These are phyloP conservation scores for Melanotaenia maccullochi DNA, from an alignment of 2,797 vertebrate genomes.

Conservation along the genomic window DNA sequence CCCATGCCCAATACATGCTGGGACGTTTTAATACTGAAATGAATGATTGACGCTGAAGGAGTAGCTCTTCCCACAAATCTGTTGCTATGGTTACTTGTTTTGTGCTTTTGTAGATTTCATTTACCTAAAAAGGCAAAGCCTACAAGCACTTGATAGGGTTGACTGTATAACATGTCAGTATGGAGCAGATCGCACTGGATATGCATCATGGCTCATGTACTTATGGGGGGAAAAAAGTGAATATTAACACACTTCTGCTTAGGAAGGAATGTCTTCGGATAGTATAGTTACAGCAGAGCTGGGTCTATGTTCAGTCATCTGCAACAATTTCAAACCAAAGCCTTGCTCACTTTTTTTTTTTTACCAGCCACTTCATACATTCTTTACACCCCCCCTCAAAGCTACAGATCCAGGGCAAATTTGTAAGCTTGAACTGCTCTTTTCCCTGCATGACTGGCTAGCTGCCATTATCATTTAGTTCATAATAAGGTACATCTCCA, in stretches of 20 bases:
- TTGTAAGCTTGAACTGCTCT: slow-evolving; percentile 52
- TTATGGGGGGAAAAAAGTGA: slow-evolving; percentile 43
- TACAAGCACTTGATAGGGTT: slow-evolving; percentile 65
- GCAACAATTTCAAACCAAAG: slow-evolving; percentile 44
- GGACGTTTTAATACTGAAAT: slow-evolving; percentile 71
- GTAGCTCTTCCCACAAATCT: slow-evolving; percentile 76
- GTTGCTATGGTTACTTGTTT: slow-evolving; percentile 86
- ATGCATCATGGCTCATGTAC: slow-evolving; percentile 55
- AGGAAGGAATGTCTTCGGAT: slow-evolving; percentile 37
- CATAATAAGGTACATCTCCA: slow-evolving; percentile 73
- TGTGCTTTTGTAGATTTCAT: slow-evolving; percentile 80
- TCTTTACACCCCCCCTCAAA: slow-evolving; percentile 44
- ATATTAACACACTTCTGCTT: slow-evolving; percentile 47
- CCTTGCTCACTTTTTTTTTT: slow-evolving; percentile 1
- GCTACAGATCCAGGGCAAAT: slow-evolving; percentile 41
- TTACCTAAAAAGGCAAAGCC: slow-evolving; percentile 76
- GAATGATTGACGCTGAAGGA: slow-evolving; percentile 73
- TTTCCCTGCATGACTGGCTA: slow-evolving; percentile 56
- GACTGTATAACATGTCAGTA: slow-evolving; percentile 61
- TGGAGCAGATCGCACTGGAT: slow-evolving; percentile 42
- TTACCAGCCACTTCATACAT: slow-evolving; percentile 46
- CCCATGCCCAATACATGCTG: slow-evolving; percentile 63
- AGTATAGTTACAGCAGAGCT: slow-evolving; percentile 49
- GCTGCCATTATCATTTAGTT: slow-evolving; percentile 71
- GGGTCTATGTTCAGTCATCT: slow-evolving; percentile 35